Conservation (phyloP, 2,888 invertebrate species). For the Rotaria sp. region DNA sequence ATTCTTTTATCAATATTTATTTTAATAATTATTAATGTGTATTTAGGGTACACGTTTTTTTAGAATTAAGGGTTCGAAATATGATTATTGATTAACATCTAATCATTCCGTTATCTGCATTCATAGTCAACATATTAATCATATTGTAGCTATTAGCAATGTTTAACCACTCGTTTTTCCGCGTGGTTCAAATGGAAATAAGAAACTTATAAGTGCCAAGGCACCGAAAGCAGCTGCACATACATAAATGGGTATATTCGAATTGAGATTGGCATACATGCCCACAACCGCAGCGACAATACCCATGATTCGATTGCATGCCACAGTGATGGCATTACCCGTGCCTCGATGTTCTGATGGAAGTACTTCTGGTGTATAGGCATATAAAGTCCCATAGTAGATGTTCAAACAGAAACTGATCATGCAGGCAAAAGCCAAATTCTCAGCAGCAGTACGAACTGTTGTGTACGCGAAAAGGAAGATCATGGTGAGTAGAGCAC, state of each 20-base stretch:
- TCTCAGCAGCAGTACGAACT: not conserved
- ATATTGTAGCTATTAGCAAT: too few species aligned
- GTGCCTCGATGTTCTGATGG: conserved; percentile 5
- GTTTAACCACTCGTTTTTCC: not conserved
- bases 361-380: conserved; percentile 5
- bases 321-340: not conserved
- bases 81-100: too few species aligned
- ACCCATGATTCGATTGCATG: not conserved
- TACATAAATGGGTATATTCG: not conserved
- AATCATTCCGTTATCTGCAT: too few species aligned
- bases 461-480: not conserved
- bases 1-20: too few species aligned
- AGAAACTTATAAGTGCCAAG: not conserved
- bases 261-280: not conserved
- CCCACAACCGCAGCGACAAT: not conserved
- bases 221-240: conserved; percentile 3
- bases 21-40: too few species aligned
- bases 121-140: too few species aligned
- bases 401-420: not conserved
- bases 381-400: not conserved
- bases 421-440: not conserved
- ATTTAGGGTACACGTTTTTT: too few species aligned
- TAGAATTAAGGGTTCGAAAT: too few species aligned
- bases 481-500: not conserved
- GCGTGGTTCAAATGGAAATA: not conserved